Evolutionary conservation across 2,797 vertebrate species (phyloP).

Genomic region (Poeciliopsis gracilis): DNA sequence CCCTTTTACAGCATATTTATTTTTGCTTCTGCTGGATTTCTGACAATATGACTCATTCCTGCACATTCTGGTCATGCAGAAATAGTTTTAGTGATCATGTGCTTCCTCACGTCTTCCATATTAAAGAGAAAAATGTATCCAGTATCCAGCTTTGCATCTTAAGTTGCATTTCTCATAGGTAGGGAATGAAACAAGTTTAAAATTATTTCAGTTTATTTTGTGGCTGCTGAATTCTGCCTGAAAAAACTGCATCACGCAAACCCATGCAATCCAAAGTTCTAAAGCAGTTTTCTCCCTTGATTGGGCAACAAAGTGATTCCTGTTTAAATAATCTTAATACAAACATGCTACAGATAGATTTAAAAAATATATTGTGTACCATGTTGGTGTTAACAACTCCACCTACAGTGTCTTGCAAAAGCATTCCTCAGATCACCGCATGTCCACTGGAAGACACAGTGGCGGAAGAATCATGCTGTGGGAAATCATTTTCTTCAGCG

Average conservation of each 20-base stretch:
- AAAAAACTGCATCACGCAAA: not conserved
- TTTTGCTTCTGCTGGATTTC: not conserved
- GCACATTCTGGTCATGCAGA: not conserved
- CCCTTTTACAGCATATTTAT: not conserved
- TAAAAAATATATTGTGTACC: not conserved
- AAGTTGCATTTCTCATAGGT: not conserved
- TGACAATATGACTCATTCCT: not conserved
- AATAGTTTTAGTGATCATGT: not conserved
- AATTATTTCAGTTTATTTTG: not conserved
- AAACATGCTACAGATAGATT: too few species aligned
- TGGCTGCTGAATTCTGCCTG: not conserved
- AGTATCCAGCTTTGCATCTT: not conserved
- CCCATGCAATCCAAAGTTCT: not conserved
- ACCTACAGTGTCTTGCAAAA: not conserved
- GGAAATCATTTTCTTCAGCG: not conserved
- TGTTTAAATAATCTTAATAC: not conserved
- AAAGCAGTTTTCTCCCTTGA: not conserved
- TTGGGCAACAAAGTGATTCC: not conserved
- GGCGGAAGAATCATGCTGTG: not conserved
- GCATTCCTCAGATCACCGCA: not conserved
- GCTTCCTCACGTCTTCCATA: not conserved
- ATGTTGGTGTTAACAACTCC: not conserved
- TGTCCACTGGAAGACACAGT: not conserved
- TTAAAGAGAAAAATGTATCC: not conserved
- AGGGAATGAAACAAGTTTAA: not conserved